Evolutionary conservation across 53 echinoderm and acorn worm genomes (phyloP).

Genomic region (Hippasteria phrygiana): DNA sequence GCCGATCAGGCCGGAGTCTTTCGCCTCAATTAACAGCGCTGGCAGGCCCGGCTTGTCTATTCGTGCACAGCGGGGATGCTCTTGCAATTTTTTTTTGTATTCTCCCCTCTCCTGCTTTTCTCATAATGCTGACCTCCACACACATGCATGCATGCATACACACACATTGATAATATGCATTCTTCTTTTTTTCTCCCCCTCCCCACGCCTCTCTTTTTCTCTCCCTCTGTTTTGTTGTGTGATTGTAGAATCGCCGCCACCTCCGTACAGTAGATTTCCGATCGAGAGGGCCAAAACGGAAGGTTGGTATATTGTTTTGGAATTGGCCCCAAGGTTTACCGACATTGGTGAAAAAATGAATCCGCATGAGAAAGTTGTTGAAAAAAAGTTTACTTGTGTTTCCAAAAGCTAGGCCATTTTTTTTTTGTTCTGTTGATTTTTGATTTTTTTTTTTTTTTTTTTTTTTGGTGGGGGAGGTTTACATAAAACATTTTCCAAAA

Average conservation of each 20-base stretch:
- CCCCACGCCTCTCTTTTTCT: constrained; percentile 37
- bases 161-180: constrained; percentile 4
- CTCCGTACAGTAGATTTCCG: constrained; percentile 96
- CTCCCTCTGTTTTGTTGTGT: constrained; percentile 32
- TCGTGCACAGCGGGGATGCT: constrained; percentile 65
- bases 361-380: no score
- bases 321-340: not conserved
- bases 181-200: not conserved
- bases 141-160: constrained; percentile 8
- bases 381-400: no score
- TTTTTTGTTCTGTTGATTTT: no score
- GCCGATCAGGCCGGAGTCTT: constrained; percentile 76
- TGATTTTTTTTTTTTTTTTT: no score
- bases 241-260: constrained; percentile 92
- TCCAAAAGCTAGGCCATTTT: no score
- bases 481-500: no score
- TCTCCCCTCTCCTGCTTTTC: constrained; percentile 29
- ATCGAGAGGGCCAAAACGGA: constrained; percentile 90
- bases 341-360: no score
- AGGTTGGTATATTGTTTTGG: constrained; percentile 71
- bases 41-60: constrained; percentile 72
- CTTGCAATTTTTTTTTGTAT: constrained; percentile 54
- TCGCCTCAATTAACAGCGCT: constrained; percentile 86
- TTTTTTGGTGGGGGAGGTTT: no score
- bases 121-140: constrained; percentile 43